A percentile compares a stretch with the other conserved stretches of the same genome.
Conservation (phyloP, 2,888 invertebrate species). For the Dexiosoma caninum region DNA sequence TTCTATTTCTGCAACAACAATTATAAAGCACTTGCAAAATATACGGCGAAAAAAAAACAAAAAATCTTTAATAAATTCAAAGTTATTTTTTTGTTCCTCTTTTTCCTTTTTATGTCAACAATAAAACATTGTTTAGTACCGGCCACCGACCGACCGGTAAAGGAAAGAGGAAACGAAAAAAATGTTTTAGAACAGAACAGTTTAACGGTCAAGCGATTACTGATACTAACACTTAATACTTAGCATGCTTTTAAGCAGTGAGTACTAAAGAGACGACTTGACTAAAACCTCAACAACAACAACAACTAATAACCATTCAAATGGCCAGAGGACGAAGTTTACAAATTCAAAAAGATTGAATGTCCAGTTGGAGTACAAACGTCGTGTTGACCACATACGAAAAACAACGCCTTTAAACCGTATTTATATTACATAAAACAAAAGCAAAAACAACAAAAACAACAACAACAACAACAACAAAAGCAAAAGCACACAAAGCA, state of each 20-base stretch:
- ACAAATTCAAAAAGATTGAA: conserved; percentile 41
- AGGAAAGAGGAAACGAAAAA: conserved; percentile 10
- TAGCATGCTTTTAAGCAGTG: conserved; percentile 44
- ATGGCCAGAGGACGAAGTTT: conserved; percentile 43
- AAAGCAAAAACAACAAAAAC: not conserved
- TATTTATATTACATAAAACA: too few species aligned
- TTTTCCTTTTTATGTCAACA: conserved; percentile 3
- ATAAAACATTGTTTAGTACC: not conserved
- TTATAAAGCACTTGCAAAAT: not conserved
- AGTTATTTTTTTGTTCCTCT: not conserved
- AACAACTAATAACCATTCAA: conserved; percentile 29
- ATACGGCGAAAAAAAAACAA: not conserved
- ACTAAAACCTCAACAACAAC: not conserved
- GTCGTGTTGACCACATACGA: conserved; percentile 75
- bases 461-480: too few species aligned
- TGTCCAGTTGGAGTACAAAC: conserved; percentile 76
- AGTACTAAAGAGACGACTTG: conserved; percentile 36
- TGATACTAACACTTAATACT: conserved; percentile 53
- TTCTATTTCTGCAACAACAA: not conserved
- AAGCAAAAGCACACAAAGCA: not conserved
- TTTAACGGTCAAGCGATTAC: conserved; percentile 62
- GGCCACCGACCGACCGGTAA: not conserved
- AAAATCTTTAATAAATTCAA: not conserved
- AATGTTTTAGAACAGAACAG: conserved; percentile 39
- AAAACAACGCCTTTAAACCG: conserved; percentile 24